Conservation (phyloP, 2,113 vertebrate genomes). For the Clupea harengus region DNA sequence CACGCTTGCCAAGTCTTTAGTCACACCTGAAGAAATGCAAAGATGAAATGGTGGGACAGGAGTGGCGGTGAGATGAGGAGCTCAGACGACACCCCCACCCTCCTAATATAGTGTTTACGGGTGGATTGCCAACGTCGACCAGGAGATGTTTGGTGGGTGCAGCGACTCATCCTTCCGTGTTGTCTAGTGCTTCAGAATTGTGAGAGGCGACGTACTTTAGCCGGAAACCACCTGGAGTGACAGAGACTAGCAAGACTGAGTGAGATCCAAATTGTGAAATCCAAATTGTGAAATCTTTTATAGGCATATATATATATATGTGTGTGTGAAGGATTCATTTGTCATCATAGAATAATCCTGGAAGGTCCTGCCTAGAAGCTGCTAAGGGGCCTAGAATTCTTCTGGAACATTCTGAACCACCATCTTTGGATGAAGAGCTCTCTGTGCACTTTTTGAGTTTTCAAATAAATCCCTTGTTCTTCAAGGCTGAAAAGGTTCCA, state of each 20-base stretch:
- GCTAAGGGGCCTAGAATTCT: too few relatives aligned
- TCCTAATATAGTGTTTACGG: background rate
- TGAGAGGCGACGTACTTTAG: conserved; percentile 83
- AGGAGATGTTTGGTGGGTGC: background rate
- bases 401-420: too few relatives aligned
- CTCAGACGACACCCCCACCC: background rate
- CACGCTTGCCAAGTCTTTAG: conserved; percentile 17
- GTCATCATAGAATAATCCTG: too few relatives aligned
- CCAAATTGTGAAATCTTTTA: too few relatives aligned
- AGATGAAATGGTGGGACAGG: background rate
- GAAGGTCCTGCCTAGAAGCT: too few relatives aligned
- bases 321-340: too few relatives aligned
- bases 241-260: background rate
- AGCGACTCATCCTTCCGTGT: conserved; percentile 77
- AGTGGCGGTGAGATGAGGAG: background rate
- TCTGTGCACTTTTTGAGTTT: too few relatives aligned
- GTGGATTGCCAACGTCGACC: background rate
- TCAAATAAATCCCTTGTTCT: too few relatives aligned
- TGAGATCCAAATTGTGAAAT: background rate
- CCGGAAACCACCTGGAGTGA: conserved; percentile 79
- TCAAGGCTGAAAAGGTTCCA: too few relatives aligned
- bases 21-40: conserved; percentile 21
- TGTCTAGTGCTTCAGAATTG: conserved; percentile 82
- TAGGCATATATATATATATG: too few relatives aligned
- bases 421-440: too few relatives aligned